Conservation (phyloP, 2,797 vertebrate genomes). For the Chloroceryle inda region DNA sequence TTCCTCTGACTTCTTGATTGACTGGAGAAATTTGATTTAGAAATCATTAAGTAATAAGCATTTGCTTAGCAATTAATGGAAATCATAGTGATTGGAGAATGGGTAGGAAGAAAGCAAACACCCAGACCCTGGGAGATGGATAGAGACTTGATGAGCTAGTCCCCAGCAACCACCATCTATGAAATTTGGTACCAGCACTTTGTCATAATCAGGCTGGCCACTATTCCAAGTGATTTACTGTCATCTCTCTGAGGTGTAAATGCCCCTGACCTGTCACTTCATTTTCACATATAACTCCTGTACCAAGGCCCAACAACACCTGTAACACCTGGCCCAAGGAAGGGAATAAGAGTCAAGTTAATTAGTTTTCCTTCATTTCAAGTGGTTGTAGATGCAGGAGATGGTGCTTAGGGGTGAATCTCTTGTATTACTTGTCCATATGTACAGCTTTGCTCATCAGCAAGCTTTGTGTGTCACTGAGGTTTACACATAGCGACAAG, state of each 20-base stretch:
- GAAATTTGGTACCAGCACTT: not conserved
- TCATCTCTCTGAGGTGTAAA: not conserved
- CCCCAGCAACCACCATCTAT: not conserved
- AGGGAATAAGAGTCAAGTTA: not conserved
- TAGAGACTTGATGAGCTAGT: not conserved
- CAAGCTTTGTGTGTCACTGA: fast-evolving
- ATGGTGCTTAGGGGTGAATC: not conserved
- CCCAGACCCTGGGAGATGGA: not conserved
- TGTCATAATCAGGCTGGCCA: not conserved
- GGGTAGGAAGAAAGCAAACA: not conserved
- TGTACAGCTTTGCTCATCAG: not conserved
- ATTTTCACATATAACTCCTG: not conserved
- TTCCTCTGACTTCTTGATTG: not conserved
- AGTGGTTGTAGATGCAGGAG: not conserved
- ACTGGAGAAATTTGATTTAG: not conserved
- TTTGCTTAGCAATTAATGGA: not conserved
- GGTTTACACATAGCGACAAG: not conserved
- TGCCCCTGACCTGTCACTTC: fast-evolving
- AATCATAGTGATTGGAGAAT: not conserved
- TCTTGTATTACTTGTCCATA: not conserved
- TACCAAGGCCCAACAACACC: no score
- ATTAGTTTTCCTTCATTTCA: not conserved
- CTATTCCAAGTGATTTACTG: not conserved
- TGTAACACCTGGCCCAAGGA: no score
- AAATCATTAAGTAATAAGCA: not conserved